Evolutionary conservation across 2,113 vertebrate species (phyloP), one percentile per base, ranked within the genome.

Genomic region (Hypanus sabinus): DNA sequence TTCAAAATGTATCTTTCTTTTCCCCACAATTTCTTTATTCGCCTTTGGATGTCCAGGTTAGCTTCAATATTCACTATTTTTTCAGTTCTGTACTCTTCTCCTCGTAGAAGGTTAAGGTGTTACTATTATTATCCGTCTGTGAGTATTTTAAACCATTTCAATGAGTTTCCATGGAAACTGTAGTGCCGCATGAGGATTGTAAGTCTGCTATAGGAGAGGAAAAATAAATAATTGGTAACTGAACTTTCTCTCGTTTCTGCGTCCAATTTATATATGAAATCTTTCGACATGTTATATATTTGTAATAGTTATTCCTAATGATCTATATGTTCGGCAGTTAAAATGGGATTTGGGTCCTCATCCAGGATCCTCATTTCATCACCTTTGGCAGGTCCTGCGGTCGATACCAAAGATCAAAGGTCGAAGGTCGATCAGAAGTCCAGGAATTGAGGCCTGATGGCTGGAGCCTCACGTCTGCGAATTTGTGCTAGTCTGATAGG

Each of bases 121-220:
- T 70, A 36, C 65, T 24, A 91, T 68, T 91, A 91, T 68, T 68
- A 65, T 65, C 60, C 36, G 18, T 91, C 4, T 60, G 14, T 92
- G 88, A 70, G 65, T 70, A 38, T 71, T 60, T 71, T 24, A 30
- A 87, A 87, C 22, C 83, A 87, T 60, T 87, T 60, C 60, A 60
- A 30, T 65, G 11, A 20, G 62, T 92, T 92, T 92, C 65, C 62
- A 92, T 92, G 38, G 88, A 38, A 92, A 92, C 62, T 38, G 65
- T 22, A 70, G 65, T 38, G 20, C 62, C 22, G 62, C 6, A 70
- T 71, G 88, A 92, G 22, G 65, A n/a, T 57, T 91, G 62, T 70
- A 30, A 57, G 46, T 60, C 8, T 85, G 55, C 11, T 60, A 38
- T 10, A 70, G 62, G 7, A 30, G 8, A 33, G 62, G 18, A 68